Evolutionary conservation across 2,888 invertebrate genomes (phyloP), one percentile per base, ranked within the genome.

Genomic region (Drepanosiphum platanoidis): DNA sequence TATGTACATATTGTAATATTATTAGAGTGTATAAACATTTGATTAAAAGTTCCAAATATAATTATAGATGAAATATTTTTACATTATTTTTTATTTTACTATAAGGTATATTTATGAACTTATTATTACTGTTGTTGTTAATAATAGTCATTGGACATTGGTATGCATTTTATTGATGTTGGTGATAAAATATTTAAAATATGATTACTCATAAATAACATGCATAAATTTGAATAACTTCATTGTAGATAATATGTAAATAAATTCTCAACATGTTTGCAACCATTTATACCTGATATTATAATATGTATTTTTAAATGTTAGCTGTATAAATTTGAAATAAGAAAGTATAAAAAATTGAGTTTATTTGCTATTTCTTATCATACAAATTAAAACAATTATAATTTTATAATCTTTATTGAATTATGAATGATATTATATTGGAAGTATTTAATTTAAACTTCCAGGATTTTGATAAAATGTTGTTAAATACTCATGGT

Each of bases 1-100:
- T 84, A 77, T 84, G 84, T 84, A 84, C 84, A 84, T 84, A 84
- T 84, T 84, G 84, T 84, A 84, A 77, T 70, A 84, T 84, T 84
- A 84, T 84, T 84, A 84, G 77, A 84, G 84, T 84, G 84, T 84
- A 72, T 70, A 52, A 84, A 75, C 18, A 83, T 66, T 75, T 84
- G 75, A 84, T 84, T 75, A 77, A 58, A 52, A 84, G 27, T 84
- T 84, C 84, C 52, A 75, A 84, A 84, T 84, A 84, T 75, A 84
- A 74, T 72, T 64, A 72, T 52, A 68, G 46, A 83, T 77, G 58
- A 75, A 75, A 68, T 77, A 84, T 83, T 83, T 42, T 84, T 84
- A 77, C 58, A 72, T 61, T 84, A 68, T 84, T 68, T 83, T 71
- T 75, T 77, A 68, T 75, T 75, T 64, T 74, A 61, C 52, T 81